These are phyloP conservation scores for Onychostruthus taczanowskii DNA, from an alignment of 2,113 vertebrate genomes.

Conservation along the genomic window DNA sequence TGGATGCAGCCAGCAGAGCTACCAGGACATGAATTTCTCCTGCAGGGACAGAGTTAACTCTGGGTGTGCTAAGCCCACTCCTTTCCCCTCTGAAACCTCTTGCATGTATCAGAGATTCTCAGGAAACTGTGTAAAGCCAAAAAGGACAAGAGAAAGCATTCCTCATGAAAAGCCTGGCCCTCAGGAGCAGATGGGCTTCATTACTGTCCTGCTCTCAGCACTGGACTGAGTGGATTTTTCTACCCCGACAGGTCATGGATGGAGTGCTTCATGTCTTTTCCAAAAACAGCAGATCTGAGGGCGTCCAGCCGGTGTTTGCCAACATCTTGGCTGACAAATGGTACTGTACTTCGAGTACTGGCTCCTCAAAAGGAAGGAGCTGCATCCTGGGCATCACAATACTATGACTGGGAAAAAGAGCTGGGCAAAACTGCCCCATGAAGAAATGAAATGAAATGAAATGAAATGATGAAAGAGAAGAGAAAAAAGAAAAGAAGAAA, in stretches of 20 bases:
- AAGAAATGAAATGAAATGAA: neutral
- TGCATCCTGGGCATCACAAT: neutral
- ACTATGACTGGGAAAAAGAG: neutral
- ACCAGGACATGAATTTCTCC: accelerated
- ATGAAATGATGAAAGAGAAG: neutral
- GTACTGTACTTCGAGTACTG: neutral
- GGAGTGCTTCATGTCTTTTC: neutral
- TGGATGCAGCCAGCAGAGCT: neutral
- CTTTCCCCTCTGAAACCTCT: neutral
- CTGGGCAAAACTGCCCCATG: neutral
- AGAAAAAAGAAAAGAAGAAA: no score
- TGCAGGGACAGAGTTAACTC: slow-evolving; percentile 10
- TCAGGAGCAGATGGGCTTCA: neutral
- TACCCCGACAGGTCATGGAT: accelerated
- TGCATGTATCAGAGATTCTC: neutral
- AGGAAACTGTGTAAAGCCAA: neutral
- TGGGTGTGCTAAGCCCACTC: accelerated
- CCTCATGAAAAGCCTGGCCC: neutral
- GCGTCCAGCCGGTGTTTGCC: neutral
- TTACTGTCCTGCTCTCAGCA: neutral
- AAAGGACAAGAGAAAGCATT: slow-evolving; percentile 6
- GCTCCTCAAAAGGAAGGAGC: neutral
- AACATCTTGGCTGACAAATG: neutral
- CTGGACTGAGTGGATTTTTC: accelerated
- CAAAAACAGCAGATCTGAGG: neutral